Base-by-base conservation (phyloP, 2,113 vertebrate species). In the Nanorana parkeri region DNA sequence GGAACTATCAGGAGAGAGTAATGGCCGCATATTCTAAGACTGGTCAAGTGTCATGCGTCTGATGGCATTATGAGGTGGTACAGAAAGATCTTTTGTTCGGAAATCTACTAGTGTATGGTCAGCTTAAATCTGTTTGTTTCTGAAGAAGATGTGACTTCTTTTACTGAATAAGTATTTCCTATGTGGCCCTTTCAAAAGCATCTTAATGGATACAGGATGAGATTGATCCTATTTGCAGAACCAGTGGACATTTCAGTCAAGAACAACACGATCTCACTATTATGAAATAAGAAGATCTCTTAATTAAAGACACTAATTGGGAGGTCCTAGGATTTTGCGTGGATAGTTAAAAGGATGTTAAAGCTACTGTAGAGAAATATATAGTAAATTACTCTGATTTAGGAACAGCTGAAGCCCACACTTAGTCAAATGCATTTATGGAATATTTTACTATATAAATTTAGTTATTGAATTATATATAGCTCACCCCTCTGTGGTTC, bases 221-320 rank as follows among this genome's bases (percentile, higher is more conserved):
- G 60, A 81, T 56, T 74, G 80, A 74, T 81, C 47, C 80, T 81
- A 74, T 81, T 81, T 81, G 26, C 52, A 73, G 61, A 74, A 81
- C 69, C 74, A 74, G 26, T 56, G 68, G 61, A 26, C 20, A 74
- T 66, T 81, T 55, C 36, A 26, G 20, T 29, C 19, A 47, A 74
- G 63, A 81, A 81, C 69, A 81, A 73, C 74, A n/a, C 32, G 74
- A 65, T 81, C 69, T 74, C 60, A 66, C 51, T 20, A 68, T 64
- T 26, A 55, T 67, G 41, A 24, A 26, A 24, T 63, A 58, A 29
- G 19, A n/a, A 11, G 24, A 73, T n/a, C n/a, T n/a, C n/a, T n/a
- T n/a, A 52, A 81, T 73, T 65, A 81, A 66, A 81, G 58, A 74
- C 58, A 65, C 23, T 66, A 64, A 81, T 55, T 28, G 68, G 47